Evolutionary conservation across 2,888 invertebrate genomes (phyloP).

Genomic region (Idaea straminata): DNA sequence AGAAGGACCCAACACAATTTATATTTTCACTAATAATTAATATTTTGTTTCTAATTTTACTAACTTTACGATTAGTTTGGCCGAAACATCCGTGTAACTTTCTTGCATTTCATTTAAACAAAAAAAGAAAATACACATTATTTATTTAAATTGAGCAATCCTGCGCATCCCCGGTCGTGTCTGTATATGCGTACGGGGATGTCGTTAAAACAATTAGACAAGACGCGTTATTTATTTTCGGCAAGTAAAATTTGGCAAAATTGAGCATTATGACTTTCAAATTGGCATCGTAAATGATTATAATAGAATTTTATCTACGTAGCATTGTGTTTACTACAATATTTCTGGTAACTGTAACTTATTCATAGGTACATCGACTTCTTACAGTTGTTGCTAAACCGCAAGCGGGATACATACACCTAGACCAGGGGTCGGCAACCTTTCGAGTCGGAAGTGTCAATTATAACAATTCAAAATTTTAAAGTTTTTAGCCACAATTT

Average conservation of each 20-base stretch:
- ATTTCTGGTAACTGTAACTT: slow-evolving; percentile 77
- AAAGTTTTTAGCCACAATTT: too few relatives aligned
- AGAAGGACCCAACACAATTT: slow-evolving; percentile 52
- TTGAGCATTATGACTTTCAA: slow-evolving; percentile 76
- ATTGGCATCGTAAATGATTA: slow-evolving; percentile 63
- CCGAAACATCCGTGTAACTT: slow-evolving; percentile 45
- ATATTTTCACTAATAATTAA: slow-evolving; percentile 54
- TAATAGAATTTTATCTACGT: slow-evolving; percentile 60
- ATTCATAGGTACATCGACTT: slow-evolving; percentile 62
- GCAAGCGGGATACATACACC: too few relatives aligned
- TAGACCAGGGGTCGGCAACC: too few relatives aligned
- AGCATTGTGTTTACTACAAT: slow-evolving; percentile 62
- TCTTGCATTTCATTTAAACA: slow-evolving; percentile 43
- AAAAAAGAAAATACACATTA: slow-evolving; percentile 54
- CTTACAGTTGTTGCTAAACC: too few relatives aligned
- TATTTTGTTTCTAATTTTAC: slow-evolving; percentile 49
- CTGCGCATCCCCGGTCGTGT: slow-evolving; percentile 46
- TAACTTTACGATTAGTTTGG: slow-evolving; percentile 64
- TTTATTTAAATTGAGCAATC: slow-evolving; percentile 69
- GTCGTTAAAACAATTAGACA: slow-evolving; percentile 63
- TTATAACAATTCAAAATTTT: too few relatives aligned
- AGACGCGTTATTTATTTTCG: slow-evolving; percentile 54
- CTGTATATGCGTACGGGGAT: slow-evolving; percentile 45
- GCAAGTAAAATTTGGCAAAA: slow-evolving; percentile 80
- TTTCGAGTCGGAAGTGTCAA: too few relatives aligned